A percentile compares a stretch with the other conserved stretches of the same genome.
phyloP scores from a whole-genome alignment of 2,888 invertebrate genomes.

The Pristionchus entomophagus region DNA sequence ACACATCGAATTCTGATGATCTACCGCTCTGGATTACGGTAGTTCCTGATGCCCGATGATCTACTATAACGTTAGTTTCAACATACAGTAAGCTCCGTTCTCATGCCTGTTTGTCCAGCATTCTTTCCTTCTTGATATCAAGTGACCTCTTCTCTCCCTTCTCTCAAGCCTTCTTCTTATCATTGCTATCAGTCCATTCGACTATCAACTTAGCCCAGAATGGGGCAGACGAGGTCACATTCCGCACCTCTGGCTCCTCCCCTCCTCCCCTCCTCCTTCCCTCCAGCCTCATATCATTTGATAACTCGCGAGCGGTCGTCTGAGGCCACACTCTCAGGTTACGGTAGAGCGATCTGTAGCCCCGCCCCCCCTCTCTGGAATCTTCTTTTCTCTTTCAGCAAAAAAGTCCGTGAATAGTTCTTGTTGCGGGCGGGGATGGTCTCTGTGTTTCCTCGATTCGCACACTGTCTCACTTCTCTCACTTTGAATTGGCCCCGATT shows the following conservation, averaged over 20 bases:
- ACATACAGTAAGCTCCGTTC: neutral
- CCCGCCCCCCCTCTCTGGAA: slow-evolving; percentile 1
- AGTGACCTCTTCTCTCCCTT: neutral
- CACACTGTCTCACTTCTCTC: neutral
- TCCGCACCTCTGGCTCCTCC: neutral
- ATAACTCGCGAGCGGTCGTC: neutral
- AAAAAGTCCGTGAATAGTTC: neutral
- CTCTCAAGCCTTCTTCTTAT: neutral
- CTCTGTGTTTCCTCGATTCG: neutral
- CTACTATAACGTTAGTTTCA: too few species aligned
- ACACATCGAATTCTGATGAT: neutral
- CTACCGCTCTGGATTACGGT: neutral
- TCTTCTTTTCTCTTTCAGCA: neutral
- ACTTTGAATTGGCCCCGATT: neutral
- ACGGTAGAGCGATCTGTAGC: neutral
- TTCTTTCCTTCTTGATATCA: neutral
- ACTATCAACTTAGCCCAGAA: slow-evolving; percentile 11
- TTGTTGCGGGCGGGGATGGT: neutral
- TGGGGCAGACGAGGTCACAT: slow-evolving; percentile 8
- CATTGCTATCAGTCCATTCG: neutral
- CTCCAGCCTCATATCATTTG: slow-evolving; percentile 5
- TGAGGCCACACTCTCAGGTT: neutral
- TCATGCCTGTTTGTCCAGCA: neutral
- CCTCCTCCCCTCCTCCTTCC: neutral
- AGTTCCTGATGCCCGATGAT: neutral